These are phyloP conservation scores for Cerastis rubricosa DNA, from an alignment of 2,888 invertebrate genomes.

Conservation along the genomic window DNA sequence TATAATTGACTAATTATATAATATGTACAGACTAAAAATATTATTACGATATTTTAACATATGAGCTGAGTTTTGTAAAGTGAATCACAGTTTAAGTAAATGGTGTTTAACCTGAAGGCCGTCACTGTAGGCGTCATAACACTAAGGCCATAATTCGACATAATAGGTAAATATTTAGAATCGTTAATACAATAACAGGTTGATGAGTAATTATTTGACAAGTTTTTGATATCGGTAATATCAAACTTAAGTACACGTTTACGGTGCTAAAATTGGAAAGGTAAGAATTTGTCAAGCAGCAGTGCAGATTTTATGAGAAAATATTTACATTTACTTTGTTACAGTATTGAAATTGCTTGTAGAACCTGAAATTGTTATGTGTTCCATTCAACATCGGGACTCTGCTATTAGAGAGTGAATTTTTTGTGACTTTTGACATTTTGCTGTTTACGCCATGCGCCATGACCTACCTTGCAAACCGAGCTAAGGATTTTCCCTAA, in stretches of 20 bases:
- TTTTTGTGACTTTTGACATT: not conserved
- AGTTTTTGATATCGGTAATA: conserved; percentile 73
- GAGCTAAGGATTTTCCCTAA: not conserved
- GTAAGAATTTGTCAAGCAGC: conserved; percentile 60
- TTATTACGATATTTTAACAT: conserved; percentile 72
- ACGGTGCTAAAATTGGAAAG: conserved; percentile 67
- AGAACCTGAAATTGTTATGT: conserved; percentile 49
- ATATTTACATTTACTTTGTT: conserved; percentile 57
- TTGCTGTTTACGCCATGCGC: not conserved
- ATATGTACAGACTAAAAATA: conserved; percentile 75
- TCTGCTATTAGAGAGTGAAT: not conserved
- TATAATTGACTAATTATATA: conserved; percentile 78
- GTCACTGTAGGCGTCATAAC: conserved; percentile 77
- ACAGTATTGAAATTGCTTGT: conserved; percentile 44
- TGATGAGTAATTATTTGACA: conserved; percentile 71
- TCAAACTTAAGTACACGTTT: conserved; percentile 84
- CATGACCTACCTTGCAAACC: not conserved
- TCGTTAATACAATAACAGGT: conserved; percentile 74
- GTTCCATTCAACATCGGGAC: conserved; percentile 12
- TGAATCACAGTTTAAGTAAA: conserved; percentile 88
- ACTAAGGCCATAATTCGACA: conserved; percentile 79
- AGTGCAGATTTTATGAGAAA: conserved; percentile 56
- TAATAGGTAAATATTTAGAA: conserved; percentile 69
- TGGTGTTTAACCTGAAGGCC: conserved; percentile 85
- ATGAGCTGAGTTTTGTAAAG: conserved; percentile 87